A percentile compares a stretch with the other conserved stretches of the same genome.
These are phyloP conservation scores for Gila robusta DNA, from an alignment of 2,797 vertebrate species.

Conservation along the genomic window DNA sequence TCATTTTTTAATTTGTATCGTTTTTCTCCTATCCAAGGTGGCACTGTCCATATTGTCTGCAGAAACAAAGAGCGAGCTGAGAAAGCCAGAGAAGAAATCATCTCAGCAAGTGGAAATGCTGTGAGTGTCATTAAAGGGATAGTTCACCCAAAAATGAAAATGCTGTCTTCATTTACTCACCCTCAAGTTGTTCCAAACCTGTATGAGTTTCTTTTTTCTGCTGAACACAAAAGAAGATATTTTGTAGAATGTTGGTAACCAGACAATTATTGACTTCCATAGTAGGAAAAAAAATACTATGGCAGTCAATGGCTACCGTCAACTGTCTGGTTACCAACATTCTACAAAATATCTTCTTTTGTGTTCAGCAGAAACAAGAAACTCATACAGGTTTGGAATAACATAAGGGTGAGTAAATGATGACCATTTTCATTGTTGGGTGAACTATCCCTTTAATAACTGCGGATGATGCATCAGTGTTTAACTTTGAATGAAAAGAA, in stretches of 20 bases:
- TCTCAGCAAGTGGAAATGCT: slow-evolving; percentile 73
- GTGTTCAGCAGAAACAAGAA: too few species aligned
- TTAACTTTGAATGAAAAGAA: background rate
- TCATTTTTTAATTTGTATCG: background rate
- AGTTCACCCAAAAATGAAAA: background rate
- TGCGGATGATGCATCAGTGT: background rate
- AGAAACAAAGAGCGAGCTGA: slow-evolving; percentile 78
- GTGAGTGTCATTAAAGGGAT: slow-evolving; percentile 62
- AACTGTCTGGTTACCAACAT: too few species aligned
- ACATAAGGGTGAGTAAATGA: too few species aligned
- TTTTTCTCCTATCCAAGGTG: slow-evolving; percentile 67
- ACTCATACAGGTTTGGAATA: too few species aligned
- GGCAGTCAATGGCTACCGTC: too few species aligned
- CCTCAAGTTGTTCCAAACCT: too few species aligned
- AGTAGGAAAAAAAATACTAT: background rate
- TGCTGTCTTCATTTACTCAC: background rate
- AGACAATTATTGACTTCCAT: background rate
- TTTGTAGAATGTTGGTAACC: background rate
- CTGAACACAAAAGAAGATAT: background rate
- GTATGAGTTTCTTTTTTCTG: too few species aligned
- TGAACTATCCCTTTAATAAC: too few species aligned
- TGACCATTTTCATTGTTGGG: too few species aligned
- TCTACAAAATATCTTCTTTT: too few species aligned
- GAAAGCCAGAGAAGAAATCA: slow-evolving; percentile 72
- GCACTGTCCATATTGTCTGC: slow-evolving; percentile 80